Evolutionary conservation across 64 coral and sea anemone genomes (phyloP).

Genomic region (Acropora tenuis): DNA sequence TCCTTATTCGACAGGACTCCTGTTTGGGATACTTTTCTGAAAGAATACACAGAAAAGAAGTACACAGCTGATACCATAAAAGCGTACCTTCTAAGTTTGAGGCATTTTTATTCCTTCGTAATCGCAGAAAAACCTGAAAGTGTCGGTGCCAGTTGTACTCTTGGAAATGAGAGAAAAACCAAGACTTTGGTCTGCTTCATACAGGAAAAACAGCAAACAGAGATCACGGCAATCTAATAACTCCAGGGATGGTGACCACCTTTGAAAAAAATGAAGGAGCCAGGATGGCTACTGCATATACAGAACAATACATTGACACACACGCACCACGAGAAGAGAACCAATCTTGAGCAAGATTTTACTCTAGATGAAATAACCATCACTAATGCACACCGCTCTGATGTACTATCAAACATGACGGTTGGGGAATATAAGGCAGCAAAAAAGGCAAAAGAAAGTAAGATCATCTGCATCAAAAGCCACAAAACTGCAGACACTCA

Average conservation of each 20-base stretch:
- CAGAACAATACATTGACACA: constrained; percentile 29
- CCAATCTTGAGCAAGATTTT: constrained; percentile 23
- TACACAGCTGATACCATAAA: constrained; percentile 61
- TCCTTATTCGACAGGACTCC: constrained; percentile 47
- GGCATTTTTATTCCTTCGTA: constrained; percentile 64
- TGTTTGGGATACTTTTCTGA: constrained; percentile 38
- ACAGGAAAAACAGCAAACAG: constrained; percentile 40
- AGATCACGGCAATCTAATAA: constrained; percentile 33
- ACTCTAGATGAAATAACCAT: constrained; percentile 30
- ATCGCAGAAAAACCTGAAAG: constrained; percentile 44
- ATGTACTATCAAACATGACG: constrained; percentile 57
- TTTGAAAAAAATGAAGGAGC: constrained; percentile 39
- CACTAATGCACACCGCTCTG: constrained; percentile 43
- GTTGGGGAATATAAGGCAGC: constrained; percentile 14
- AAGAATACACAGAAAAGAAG: constrained; percentile 43
- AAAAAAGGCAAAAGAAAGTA: neutral
- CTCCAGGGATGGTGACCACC: constrained; percentile 21
- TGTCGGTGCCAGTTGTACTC: neutral
- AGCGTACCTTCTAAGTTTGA: constrained; percentile 61
- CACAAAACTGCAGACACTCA: constrained; percentile 59
- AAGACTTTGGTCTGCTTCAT: constrained; percentile 42
- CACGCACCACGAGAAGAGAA: neutral
- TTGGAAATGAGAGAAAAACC: constrained; percentile 10
- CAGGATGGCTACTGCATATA: constrained; percentile 13
- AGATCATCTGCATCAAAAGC: constrained; percentile 26